phyloP scores from a whole-genome alignment of 2,888 invertebrate genomes.

The Bellardia bayeri region DNA sequence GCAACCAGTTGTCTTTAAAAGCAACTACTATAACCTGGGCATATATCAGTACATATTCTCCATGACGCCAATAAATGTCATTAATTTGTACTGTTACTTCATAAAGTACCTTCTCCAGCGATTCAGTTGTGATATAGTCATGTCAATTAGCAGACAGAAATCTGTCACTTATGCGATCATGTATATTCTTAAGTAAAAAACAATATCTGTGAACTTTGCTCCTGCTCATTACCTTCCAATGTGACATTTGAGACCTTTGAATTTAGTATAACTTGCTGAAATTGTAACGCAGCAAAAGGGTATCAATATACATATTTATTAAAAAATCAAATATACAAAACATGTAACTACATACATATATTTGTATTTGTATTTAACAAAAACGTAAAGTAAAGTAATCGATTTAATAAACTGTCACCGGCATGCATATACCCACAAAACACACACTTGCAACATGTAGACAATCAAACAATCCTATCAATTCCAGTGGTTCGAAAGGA shows the following conservation, averaged over 20 bases:
- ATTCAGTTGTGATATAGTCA: no score
- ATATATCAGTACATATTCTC: no score
- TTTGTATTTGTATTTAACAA: constrained; percentile 21
- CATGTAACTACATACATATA: constrained; percentile 70
- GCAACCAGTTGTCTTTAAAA: no score
- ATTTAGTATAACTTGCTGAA: background rate
- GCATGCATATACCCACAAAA: constrained; percentile 75
- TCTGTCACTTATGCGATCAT: no score
- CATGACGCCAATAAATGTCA: no score
- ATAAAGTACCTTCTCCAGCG: no score
- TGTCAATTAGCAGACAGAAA: no score
- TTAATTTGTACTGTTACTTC: no score
- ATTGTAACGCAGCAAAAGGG: background rate
- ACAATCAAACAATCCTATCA: constrained; percentile 55
- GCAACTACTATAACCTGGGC: no score
- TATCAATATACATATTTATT: background rate
- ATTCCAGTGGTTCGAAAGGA: constrained; percentile 39
- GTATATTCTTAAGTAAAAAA: no score
- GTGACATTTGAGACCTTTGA: background rate
- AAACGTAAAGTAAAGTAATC: constrained; percentile 79
- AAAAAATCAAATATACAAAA: constrained; percentile 59
- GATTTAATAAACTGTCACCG: constrained; percentile 84
- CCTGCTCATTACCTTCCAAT: background rate
- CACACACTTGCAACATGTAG: constrained; percentile 44
- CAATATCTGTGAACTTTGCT: background rate